phyloP scores from a whole-genome alignment of 2,113 vertebrate genomes.

The Chunga burmeisteri region DNA sequence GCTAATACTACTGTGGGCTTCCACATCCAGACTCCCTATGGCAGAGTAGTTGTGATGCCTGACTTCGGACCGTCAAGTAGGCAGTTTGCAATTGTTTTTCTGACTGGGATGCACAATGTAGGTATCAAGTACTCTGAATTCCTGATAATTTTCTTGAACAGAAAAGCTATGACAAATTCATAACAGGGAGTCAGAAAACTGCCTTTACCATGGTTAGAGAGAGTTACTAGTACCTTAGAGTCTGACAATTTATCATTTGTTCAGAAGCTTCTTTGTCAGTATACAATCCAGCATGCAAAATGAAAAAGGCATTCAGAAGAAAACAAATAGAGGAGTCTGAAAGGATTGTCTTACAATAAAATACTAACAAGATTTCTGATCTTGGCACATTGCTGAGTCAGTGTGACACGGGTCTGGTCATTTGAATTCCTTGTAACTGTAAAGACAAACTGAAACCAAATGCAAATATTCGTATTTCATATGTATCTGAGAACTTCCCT shows the following conservation, averaged over 20 bases:
- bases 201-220: neutral
- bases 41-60: neutral
- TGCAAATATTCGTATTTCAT: neutral
- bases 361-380: neutral
- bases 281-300: neutral
- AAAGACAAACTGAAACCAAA: neutral
- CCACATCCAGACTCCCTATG: neutral
- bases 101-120: neutral
- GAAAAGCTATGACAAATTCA: neutral
- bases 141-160: neutral
- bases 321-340: neutral
- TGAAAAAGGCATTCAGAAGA: neutral
- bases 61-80: neutral
- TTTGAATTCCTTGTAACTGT: neutral
- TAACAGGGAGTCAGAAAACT: neutral
- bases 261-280: neutral
- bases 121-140: neutral
- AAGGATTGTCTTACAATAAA: neutral
- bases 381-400: neutral
- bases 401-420: neutral
- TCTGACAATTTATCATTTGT: neutral
- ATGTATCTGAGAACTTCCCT: neutral
- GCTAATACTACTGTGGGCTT: neutral
- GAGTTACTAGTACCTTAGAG: neutral
- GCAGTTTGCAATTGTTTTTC: neutral